These are phyloP conservation scores for Marcusenius ussheri DNA, from an alignment of 2,113 vertebrate species.

Conservation along the genomic window DNA sequence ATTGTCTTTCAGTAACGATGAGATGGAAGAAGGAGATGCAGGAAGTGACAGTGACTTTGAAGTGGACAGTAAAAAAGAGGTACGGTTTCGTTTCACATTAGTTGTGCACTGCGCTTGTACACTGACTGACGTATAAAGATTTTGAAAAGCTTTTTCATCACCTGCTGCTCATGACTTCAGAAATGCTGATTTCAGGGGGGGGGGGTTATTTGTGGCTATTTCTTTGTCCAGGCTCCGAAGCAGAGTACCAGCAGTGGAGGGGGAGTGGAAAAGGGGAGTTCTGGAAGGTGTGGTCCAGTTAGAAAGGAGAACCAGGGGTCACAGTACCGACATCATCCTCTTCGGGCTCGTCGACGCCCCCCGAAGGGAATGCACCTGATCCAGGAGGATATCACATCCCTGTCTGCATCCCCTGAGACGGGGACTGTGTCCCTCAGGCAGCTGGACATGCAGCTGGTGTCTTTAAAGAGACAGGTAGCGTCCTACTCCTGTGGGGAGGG, in stretches of 20 bases:
- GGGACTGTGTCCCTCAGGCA: conserved; percentile 68
- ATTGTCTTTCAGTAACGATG: conserved; percentile 61
- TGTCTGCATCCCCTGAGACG: conserved; percentile 68
- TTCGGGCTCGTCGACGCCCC: conserved; percentile 73
- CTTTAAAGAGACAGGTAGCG: conserved; percentile 80
- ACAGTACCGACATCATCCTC: conserved; percentile 80
- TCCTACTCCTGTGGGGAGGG: background rate
- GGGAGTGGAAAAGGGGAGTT: conserved; percentile 41
- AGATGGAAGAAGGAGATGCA: conserved; percentile 69
- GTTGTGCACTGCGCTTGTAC: background rate
- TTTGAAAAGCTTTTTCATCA: background rate
- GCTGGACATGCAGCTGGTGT: conserved; percentile 76
- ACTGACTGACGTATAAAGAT: background rate
- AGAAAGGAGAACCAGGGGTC: conserved; percentile 74
- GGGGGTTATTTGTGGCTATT: background rate
- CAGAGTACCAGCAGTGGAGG: conserved; percentile 44
- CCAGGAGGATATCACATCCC: conserved; percentile 66
- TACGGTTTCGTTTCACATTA: conserved; percentile 37
- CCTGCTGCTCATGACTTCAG: background rate
- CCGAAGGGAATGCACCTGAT: conserved; percentile 86
- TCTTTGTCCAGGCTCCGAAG: conserved; percentile 44
- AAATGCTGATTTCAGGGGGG: background rate
- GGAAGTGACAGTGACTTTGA: conserved; percentile 77
- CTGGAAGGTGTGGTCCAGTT: conserved; percentile 55
- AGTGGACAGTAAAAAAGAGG: conserved; percentile 75